Base-by-base conservation (phyloP, 2,113 vertebrate species). In the Halichoerus grypus region DNA sequence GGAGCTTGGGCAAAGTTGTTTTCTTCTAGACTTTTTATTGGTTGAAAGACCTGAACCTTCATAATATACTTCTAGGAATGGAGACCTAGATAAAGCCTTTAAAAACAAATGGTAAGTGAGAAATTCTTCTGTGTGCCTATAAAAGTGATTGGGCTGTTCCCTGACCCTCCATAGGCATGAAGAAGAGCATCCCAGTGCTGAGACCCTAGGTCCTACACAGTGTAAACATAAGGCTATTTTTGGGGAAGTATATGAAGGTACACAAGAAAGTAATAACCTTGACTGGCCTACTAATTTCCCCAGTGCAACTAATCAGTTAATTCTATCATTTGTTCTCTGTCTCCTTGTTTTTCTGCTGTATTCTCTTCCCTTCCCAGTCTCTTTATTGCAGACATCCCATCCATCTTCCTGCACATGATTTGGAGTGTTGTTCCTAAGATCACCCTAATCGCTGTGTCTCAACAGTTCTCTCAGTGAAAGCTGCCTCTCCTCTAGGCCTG, bases 121-220 rank as follows among this genome's bases (percentile, higher is more conserved):
- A 81, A 76, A 87, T 92, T 85, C 51, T 86, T 85, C 49, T 59
- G 2, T 84, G 33, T 59, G 33, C 9, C 4, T 36, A 16, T 3
- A 28, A 53, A 57, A 61, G 36, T 7, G 28, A 76, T 55, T 7
- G 46, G 22, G 19, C 39, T 51, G 7, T 95, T 93, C n/a, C 28
- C 21, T 87, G 53, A 51, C 15, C 36, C 7, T 77, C 33, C 7
- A 0, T 4, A n/a, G 42, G 79, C 69, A 61, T 4, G 14, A 71
- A 57, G 69, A n/a, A 86, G 53, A 86, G 59, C 0, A 11, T 49
- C 19, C 22, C 4, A 28, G 18, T 26, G 24, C 22, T 0, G 39
- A 91, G 61, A 67, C 4, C 12, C 7, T 15, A 26, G 59, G 49
- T 46, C 12, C 1, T 0, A 16, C 3, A 13, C 1, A 7, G 0